Evolutionary conservation across 2,113 vertebrate genomes (phyloP).

Genomic region (Maccullochella peelii): DNA sequence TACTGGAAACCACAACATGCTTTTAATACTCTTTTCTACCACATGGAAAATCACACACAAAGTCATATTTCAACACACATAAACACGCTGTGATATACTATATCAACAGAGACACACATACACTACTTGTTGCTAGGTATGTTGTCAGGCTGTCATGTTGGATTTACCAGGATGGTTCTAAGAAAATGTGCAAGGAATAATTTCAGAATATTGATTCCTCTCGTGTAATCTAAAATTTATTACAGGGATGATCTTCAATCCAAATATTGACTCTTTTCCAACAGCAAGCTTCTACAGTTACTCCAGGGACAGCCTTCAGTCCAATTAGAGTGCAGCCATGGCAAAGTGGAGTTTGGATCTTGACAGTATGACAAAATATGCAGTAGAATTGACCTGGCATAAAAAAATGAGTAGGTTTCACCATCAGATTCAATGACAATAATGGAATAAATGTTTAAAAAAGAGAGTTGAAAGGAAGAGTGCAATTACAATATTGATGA

Average conservation of each 20-base stretch:
- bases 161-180: slow-evolving; percentile 33
- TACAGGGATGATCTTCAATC: slow-evolving; percentile 49
- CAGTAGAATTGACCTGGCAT: neutral
- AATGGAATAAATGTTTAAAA: neutral
- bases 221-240: slow-evolving; percentile 55
- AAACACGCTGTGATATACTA: neutral
- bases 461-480: neutral
- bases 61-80: neutral
- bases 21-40: neutral
- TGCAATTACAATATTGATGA: neutral
- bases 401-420: neutral
- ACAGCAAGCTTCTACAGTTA: slow-evolving; percentile 25
- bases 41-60: neutral
- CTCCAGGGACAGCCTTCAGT: slow-evolving; percentile 35
- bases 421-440: neutral
- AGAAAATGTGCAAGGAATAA: slow-evolving; percentile 38
- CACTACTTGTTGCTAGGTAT: neutral
- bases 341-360: slow-evolving; percentile 1
- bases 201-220: slow-evolving; percentile 46
- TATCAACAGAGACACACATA: slow-evolving; percentile 12
- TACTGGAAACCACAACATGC: neutral
- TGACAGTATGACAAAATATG: slow-evolving; percentile 26
- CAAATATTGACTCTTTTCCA: slow-evolving; percentile 57
- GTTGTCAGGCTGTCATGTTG: slow-evolving; percentile 8
- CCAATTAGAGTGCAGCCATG: slow-evolving; percentile 32